Evolutionary conservation across 2,113 vertebrate species (phyloP), one percentile per base, ranked within the genome.

Genomic region (Phyllostomus discolor): DNA sequence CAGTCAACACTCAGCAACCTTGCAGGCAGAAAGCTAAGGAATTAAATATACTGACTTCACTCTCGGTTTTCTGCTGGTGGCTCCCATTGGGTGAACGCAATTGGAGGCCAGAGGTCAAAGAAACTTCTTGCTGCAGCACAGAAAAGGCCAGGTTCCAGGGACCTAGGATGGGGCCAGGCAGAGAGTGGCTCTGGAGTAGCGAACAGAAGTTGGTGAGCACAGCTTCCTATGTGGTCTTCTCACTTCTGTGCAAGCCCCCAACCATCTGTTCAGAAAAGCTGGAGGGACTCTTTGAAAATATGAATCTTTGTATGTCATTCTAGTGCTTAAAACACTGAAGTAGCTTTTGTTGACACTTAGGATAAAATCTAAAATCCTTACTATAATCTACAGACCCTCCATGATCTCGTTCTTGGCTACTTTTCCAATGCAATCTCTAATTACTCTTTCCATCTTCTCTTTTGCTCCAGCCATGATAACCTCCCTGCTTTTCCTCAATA

Each of bases 321-420:
- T 10, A 38, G 11, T 66, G 20, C 73, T 95, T 76, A 84, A 88
- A 96, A 95, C 16, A 69, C 86, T 91, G 86, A 96, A 75, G 59
- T 89, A 82, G 67, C 85, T 91, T 88, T 95, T 79, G 20, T 7
- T 95, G 91, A 88, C 82, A 92, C 62, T 94, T 70, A 69, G 82
- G 82, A 96, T 91, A 91, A 91, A 94, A 93, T 89, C 64, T 82
- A 86, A 97, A 97, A 91, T 86, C 73, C 43, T 92, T 69, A 52
- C 22, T 57, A 24, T 22, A 28, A 90, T 93, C 89, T 96, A 52
- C 78, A 85, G 41, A 75, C 75, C 79, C n/a, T 89, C 33, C 54
- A 93, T 96, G 93, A 97, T 46, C 82, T 97, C 88, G 94, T 93
- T 83, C 69, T 96, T 98, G 97, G 95, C 93, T 57, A 26, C 43